Percentiles rank a stretch among this genome's conserved stretches.
phyloP scores from a whole-genome alignment of 2,797 vertebrate species.

The Argya squamiceps region DNA sequence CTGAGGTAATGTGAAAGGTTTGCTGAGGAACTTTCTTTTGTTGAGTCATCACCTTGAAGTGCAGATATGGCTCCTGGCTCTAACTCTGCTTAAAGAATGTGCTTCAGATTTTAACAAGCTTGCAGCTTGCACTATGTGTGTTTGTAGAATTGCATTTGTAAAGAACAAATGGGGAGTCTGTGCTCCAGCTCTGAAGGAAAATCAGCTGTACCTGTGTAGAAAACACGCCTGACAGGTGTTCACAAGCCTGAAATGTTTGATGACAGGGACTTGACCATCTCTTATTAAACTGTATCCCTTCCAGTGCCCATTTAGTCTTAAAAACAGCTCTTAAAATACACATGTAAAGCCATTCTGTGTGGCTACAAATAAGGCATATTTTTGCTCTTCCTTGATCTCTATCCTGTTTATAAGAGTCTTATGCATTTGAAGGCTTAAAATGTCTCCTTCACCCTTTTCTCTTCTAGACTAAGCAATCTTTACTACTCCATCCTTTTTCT shows the following conservation, averaged over 20 bases:
- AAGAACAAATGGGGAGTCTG: not conserved
- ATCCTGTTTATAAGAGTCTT: not conserved
- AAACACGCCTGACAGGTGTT: not conserved
- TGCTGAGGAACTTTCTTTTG: not conserved
- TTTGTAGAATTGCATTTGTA: not conserved
- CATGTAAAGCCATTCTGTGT: not conserved
- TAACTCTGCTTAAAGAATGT: not conserved
- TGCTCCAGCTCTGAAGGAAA: not conserved
- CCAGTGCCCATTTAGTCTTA: not conserved
- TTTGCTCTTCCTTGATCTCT: not conserved
- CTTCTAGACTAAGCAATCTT: not conserved
- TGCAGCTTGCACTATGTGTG: accelerated
- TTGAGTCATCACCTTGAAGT: not conserved
- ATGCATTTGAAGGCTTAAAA: not conserved
- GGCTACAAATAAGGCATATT: not conserved
- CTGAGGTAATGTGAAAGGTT: not conserved
- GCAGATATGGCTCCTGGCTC: not conserved
- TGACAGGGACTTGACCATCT: not conserved
- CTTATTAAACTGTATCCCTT: not conserved
- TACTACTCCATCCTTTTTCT: not conserved
- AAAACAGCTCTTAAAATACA: not conserved
- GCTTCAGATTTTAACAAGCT: not conserved
- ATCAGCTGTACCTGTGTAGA: not conserved
- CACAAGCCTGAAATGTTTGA: not conserved
- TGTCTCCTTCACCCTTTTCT: not conserved